Conservation (phyloP, 1,140 invertebrate species). For the Penaeus indicus region DNA sequence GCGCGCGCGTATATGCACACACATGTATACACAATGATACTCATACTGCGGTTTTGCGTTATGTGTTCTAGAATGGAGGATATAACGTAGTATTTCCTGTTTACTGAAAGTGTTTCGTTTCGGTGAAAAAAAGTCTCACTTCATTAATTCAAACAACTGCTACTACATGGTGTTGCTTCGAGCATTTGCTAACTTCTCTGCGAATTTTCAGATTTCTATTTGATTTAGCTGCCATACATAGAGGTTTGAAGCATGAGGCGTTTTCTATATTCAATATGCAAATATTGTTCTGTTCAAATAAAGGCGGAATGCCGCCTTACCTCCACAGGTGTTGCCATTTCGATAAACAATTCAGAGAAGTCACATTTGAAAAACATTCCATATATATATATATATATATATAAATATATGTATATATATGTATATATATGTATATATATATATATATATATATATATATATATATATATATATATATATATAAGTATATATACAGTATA, state of each 20-base stretch:
- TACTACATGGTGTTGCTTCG: not conserved
- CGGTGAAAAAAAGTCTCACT: too few relatives aligned
- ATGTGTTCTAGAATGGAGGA: not conserved
- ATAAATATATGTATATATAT: conserved; percentile 9
- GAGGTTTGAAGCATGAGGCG: too few relatives aligned
- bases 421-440: conserved; percentile 14
- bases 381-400: conserved; percentile 14
- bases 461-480: conserved; percentile 14
- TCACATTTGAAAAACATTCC: too few relatives aligned
- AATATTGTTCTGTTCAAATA: too few relatives aligned
- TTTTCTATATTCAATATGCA: too few relatives aligned
- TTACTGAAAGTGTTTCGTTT: too few relatives aligned
- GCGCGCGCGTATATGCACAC: conserved; percentile 2
- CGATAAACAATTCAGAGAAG: too few relatives aligned
- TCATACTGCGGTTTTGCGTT: not conserved
- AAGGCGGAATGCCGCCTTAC: too few relatives aligned
- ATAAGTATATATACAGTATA: too few relatives aligned
- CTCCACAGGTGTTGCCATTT: too few relatives aligned
- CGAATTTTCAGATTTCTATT: not conserved
- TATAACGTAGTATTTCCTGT: too few relatives aligned
- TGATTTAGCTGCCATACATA: too few relatives aligned
- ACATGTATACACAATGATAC: not conserved
- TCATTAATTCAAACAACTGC: not conserved
- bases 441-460: conserved; percentile 14
- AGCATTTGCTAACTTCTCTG: not conserved